Conservation (phyloP, 2,113 vertebrate species). For the Cariama cristata region DNA sequence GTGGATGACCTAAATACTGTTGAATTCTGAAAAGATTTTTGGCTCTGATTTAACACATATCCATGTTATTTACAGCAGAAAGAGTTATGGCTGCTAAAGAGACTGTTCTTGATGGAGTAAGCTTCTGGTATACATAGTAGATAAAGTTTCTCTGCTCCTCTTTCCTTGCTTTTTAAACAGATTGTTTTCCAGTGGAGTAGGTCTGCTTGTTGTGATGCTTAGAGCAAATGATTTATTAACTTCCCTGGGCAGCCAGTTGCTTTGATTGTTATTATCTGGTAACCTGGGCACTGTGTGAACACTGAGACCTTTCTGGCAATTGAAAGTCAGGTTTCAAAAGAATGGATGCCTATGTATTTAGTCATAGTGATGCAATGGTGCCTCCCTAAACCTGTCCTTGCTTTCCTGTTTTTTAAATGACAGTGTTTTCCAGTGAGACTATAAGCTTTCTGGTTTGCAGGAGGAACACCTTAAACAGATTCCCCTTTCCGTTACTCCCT, state of each 20-base stretch:
- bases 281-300: constrained; percentile 25
- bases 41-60: constrained; percentile 44
- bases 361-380: neutral
- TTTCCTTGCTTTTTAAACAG: neutral
- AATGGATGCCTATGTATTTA: neutral
- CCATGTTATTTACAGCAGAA: constrained; percentile 66
- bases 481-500: neutral
- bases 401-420: neutral
- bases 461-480: neutral
- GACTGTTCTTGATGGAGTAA: constrained; percentile 26
- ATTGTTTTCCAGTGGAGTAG: neutral
- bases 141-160: constrained; percentile 8
- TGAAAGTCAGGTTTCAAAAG: neutral
- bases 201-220: constrained; percentile 1
- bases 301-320: neutral
- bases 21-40: constrained; percentile 71
- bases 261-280: neutral
- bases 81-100: constrained; percentile 57
- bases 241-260: neutral
- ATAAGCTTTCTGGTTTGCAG: neutral
- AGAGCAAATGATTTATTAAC: neutral
- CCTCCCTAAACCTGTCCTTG: neutral
- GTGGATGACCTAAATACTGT: constrained; percentile 73
- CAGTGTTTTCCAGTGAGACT: neutral
- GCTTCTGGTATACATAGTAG: constrained; percentile 9